A percentile compares a stretch with the other conserved stretches of the same genome.
These are phyloP conservation scores for Drosophila dunni DNA, from an alignment of 1,140 invertebrate species.

Conservation along the genomic window DNA sequence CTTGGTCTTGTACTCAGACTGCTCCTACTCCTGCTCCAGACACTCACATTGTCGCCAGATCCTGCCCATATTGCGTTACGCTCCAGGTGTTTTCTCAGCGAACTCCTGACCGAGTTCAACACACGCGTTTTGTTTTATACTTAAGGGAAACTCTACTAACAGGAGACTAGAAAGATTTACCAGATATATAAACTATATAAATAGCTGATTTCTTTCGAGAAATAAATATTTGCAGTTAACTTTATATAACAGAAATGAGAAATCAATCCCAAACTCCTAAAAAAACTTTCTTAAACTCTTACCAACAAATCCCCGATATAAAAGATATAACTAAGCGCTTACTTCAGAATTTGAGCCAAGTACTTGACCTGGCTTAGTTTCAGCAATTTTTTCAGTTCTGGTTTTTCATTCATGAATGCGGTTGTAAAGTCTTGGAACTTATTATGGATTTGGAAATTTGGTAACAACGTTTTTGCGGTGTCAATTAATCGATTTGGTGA, in stretches of 20 bases:
- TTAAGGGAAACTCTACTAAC: background rate
- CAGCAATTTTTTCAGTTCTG: background rate
- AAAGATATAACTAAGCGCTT: slow-evolving; percentile 9
- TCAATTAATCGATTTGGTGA: slow-evolving; percentile 47
- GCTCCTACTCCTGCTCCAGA: background rate
- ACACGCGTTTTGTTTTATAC: slow-evolving; percentile 3
- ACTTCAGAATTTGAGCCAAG: slow-evolving; percentile 5
- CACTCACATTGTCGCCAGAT: slow-evolving; percentile 22
- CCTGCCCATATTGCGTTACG: slow-evolving; percentile 56
- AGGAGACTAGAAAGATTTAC: too few relatives aligned
- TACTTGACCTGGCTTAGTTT: background rate
- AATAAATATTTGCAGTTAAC: too few relatives aligned
- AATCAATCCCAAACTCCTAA: background rate
- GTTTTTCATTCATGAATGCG: slow-evolving; percentile 49
- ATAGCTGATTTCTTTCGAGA: too few relatives aligned
- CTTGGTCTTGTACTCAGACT: background rate
- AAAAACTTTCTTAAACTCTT: background rate
- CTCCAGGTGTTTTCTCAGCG: slow-evolving; percentile 30
- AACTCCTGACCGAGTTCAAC: background rate
- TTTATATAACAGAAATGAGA: background rate
- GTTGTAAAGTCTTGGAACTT: slow-evolving; percentile 3
- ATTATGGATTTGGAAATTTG: slow-evolving; percentile 37
- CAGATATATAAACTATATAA: too few relatives aligned
- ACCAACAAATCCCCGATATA: background rate
- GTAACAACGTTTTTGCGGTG: slow-evolving; percentile 26